Evolutionary conservation across 2,888 invertebrate species (phyloP).

Genomic region (Lithophane semibrunnea): DNA sequence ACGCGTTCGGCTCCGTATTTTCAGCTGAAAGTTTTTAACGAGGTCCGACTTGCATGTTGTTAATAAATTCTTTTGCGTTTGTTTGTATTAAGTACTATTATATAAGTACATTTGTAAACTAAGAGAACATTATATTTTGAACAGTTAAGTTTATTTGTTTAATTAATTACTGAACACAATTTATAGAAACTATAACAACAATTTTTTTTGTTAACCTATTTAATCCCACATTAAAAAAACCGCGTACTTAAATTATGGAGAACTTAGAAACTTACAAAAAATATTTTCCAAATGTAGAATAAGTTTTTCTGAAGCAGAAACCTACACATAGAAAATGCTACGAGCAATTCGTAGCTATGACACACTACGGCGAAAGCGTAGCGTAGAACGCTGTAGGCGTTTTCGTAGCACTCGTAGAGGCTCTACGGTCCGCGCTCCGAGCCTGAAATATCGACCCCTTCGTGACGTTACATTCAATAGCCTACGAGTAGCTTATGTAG

Average conservation of each 20-base stretch:
- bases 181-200: too few relatives aligned
- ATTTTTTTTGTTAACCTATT: not conserved
- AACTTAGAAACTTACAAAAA: not conserved
- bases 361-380: conserved; percentile 44
- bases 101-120: too few relatives aligned
- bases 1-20: conserved; percentile 44
- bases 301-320: not conserved
- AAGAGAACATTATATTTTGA: not conserved
- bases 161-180: not conserved
- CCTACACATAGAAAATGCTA: conserved; percentile 15
- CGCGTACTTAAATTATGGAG: not conserved
- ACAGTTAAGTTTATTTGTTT: not conserved
- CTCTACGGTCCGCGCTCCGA: conserved; percentile 41
- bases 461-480: conserved; percentile 33
- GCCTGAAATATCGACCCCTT: conserved; percentile 54
- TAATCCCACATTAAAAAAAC: not conserved
- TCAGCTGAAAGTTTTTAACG: conserved; percentile 30
- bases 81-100: not conserved
- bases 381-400: conserved; percentile 59
- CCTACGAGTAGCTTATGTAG: conserved; percentile 63
- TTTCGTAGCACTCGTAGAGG: conserved; percentile 61
- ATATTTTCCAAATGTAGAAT: not conserved
- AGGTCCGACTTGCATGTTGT: not conserved
- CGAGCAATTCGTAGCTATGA: conserved; percentile 33
- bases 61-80: not conserved